phyloP scores from a whole-genome alignment of 2,888 invertebrate species.

The Lucinisca nassula region DNA sequence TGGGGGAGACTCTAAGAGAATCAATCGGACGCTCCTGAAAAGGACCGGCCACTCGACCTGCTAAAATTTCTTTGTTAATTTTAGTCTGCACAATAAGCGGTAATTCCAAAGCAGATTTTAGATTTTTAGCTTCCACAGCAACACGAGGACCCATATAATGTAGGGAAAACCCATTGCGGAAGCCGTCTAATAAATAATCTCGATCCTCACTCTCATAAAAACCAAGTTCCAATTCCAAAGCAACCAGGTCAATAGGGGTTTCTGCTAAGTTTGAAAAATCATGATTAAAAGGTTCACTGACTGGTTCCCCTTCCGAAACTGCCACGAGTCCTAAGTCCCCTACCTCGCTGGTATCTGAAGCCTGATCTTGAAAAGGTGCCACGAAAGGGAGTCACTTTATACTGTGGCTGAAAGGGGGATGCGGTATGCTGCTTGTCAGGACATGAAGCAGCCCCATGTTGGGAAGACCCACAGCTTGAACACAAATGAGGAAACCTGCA shows the following conservation, averaged over 20 bases:
- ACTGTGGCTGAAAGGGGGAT: not conserved
- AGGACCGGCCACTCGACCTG: constrained; percentile 29
- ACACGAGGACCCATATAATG: not conserved
- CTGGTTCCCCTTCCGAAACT: not conserved
- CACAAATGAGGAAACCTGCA: constrained; percentile 18
- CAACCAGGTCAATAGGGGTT: not conserved
- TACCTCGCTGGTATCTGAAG: not conserved
- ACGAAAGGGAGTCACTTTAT: not conserved
- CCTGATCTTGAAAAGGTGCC: not conserved
- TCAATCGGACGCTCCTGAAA: constrained; percentile 19
- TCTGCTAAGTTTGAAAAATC: not conserved
- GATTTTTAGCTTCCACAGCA: not conserved
- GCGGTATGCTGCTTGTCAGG: not conserved
- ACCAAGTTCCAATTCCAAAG: not conserved
- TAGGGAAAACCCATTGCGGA: not conserved
- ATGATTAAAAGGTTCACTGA: not conserved
- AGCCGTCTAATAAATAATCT: not conserved
- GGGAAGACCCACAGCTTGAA: constrained; percentile 3
- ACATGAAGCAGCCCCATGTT: not conserved
- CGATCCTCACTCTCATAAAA: not conserved
- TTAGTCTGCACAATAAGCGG: not conserved
- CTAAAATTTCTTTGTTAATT: constrained; percentile 38
- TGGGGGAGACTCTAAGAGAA: constrained; percentile 32
- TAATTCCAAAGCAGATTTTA: not conserved
- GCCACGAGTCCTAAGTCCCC: not conserved